Conservation (phyloP, 92 coral and sea anemone genomes). For the Anthopleura xanthogrammica region DNA sequence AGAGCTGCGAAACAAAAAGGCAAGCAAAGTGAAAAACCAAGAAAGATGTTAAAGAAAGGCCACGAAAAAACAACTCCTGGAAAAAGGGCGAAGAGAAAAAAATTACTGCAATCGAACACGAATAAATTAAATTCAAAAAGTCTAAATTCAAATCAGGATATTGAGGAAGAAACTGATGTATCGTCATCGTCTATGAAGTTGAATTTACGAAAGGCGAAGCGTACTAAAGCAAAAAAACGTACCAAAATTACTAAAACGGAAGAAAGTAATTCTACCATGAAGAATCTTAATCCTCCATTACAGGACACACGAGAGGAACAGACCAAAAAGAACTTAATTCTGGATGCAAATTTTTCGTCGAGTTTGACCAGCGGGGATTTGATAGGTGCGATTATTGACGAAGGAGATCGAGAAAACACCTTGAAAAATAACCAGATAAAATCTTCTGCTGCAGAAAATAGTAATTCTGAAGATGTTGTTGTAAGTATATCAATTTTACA, state of each 20-base stretch:
- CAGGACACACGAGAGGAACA: neutral
- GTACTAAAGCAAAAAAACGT: neutral
- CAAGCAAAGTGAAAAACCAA: neutral
- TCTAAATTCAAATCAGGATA: neutral
- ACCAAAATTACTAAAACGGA: neutral
- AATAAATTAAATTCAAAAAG: neutral
- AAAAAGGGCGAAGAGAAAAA: neutral
- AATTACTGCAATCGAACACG: neutral
- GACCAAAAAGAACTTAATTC: neutral
- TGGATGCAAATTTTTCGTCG: neutral
- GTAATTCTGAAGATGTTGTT: neutral
- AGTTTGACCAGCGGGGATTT: conserved; percentile 19
- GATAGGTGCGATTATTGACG: conserved; percentile 15
- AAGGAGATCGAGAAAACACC: neutral
- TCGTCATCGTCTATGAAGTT: neutral
- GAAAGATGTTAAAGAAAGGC: neutral
- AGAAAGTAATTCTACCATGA: neutral
- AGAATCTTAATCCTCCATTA: neutral
- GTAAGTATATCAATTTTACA: neutral
- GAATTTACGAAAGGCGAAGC: neutral
- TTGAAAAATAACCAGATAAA: neutral
- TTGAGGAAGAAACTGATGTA: neutral
- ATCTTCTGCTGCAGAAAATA: neutral
- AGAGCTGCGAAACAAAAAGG: neutral
- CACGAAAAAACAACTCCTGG: neutral